Conservation (phyloP, 2,797 vertebrate species). For the Melanogrammus aeglefinus region DNA sequence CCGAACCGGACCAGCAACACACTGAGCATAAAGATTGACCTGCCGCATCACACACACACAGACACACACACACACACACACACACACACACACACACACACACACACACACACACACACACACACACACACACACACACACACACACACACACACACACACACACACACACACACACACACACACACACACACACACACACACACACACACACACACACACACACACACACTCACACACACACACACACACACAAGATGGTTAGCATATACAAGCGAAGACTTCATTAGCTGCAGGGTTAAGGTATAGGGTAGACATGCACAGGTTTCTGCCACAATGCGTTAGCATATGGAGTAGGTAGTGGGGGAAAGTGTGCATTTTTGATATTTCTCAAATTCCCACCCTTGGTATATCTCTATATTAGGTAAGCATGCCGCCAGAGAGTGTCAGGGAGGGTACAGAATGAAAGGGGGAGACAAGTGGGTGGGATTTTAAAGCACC, state of each 20-base stretch:
- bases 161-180: neutral
- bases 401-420: neutral
- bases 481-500: neutral
- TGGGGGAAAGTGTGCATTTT: neutral
- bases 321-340: no score
- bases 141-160: neutral
- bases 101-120: slow-evolving; percentile 3
- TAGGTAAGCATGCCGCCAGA: neutral
- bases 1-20: slow-evolving; percentile 51
- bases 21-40: slow-evolving; percentile 40
- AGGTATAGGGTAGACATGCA: neutral
- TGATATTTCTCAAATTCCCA: neutral
- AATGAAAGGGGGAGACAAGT: no score
- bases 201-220: slow-evolving; percentile 2
- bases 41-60: slow-evolving; percentile 8
- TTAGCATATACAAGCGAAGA: neutral
- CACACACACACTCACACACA: slow-evolving; percentile 4
- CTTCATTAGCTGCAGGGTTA: slow-evolving; percentile 1
- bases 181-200: slow-evolving; percentile 4
- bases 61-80: slow-evolving; percentile 5
- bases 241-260: neutral
- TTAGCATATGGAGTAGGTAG: neutral
- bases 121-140: neutral
- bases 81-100: slow-evolving; percentile 19
- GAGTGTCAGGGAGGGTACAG: neutral